Conservation (phyloP, 2,888 invertebrate genomes). For the Melikaiella ostensackeni region DNA sequence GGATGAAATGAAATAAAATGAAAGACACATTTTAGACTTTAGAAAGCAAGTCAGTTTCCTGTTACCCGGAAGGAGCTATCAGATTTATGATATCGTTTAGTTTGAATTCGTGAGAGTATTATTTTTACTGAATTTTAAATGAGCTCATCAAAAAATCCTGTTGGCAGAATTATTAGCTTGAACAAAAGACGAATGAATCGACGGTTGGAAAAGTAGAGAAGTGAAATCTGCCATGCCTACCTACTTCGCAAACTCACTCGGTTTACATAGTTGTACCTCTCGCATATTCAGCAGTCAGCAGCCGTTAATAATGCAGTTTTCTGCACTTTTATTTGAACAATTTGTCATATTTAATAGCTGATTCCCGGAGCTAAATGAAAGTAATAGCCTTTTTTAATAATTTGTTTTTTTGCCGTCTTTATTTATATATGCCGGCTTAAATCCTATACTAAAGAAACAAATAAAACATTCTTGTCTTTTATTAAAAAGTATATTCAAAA, state of each 20-base stretch:
- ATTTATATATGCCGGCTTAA: too few relatives aligned
- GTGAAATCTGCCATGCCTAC: not conserved
- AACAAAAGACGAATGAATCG: not conserved
- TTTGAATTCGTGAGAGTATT: not conserved
- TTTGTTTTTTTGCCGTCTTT: too few relatives aligned
- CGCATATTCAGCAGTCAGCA: not conserved
- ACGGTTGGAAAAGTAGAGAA: not conserved
- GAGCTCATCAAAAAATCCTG: not conserved
- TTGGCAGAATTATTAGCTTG: not conserved
- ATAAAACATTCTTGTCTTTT: not conserved
- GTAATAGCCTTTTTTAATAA: too few relatives aligned
- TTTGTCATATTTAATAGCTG: too few relatives aligned
- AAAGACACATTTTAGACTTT: not conserved
- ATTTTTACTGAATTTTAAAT: not conserved
- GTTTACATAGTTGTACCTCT: not conserved
- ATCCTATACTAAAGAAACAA: not conserved
- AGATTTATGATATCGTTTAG: constrained; percentile 3
- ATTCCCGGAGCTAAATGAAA: too few relatives aligned
- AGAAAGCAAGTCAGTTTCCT: not conserved
- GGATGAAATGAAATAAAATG: too few relatives aligned
- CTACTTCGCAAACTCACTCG: not conserved
- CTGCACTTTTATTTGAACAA: not conserved
- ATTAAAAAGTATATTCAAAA: not conserved
- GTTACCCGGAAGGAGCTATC: not conserved
- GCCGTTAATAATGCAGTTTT: not conserved